Evolutionary conservation across 2,113 vertebrate genomes (phyloP), one percentile per base, ranked within the genome.

Genomic region (Peucedramus taeniatus): DNA sequence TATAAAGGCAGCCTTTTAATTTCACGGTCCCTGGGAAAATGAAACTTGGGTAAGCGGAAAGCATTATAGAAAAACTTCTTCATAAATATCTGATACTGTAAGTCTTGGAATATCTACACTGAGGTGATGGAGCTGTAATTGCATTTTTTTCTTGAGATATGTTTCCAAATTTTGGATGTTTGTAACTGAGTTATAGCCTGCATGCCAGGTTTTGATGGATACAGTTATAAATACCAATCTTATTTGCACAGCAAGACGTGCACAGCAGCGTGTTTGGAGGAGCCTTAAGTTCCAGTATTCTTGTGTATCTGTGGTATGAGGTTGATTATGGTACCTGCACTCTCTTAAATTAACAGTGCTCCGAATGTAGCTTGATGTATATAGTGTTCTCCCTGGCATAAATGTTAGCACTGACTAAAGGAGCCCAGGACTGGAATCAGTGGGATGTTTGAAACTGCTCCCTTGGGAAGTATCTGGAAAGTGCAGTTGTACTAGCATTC

Each of bases 1-100:
- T 89, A 26, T 75, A 75, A 89, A 90, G 64, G 54, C 78, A 72
- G 79, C 24, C 44, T 90, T 93, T 88, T 86, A 90, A 94, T 93
- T 92, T 95, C 81, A 91, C 0, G 1, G 70, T 91, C 78, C 31
- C 56, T 90, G 65, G 72, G 69, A 95, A 89, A 87, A 60, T 81
- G 80, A 83, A 92, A 86, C n/a, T 77, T 77, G 35, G 57, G 15
- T 71, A 90, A 80, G 16, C 56, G 37, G 81, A 68, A 80, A 77
- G n/a, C 7, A 30, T 78, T 90, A 68, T 71, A 71, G 81, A 96
- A 86, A 33, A 66, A 33, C 57, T 74, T 91, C 82, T 92, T 37
- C 22, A 23, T 83, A 77, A 93, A 47, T 19, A 64, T 86, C 59
- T 56, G 71, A 87, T 63, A 44, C 40, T 81, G 2, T 75, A 81